Percentiles rank a stretch among this genome's conserved stretches.
Conservation (phyloP, 92 coral and sea anemone species). For the Epizoanthus rinbou region DNA sequence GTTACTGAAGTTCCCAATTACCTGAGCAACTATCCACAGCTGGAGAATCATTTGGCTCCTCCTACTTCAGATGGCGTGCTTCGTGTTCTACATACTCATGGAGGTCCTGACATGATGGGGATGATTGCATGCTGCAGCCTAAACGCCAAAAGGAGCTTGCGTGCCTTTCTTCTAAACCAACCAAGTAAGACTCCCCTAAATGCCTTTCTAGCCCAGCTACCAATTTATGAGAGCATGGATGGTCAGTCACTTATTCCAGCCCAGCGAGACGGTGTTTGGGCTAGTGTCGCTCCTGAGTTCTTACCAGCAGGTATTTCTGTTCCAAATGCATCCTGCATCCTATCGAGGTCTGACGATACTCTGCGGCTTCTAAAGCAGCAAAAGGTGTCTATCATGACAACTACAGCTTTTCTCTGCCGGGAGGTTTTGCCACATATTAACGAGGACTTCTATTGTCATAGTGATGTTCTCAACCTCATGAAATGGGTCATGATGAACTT, state of each 20-base stretch:
- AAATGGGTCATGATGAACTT: conserved; percentile 35
- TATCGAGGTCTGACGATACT: conserved; percentile 45
- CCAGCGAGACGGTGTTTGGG: background rate
- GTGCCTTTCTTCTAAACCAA: conserved; percentile 33
- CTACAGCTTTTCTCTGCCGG: conserved; percentile 18
- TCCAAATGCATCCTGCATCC: conserved; percentile 24
- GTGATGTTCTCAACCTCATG: conserved; percentile 37
- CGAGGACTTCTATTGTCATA: background rate
- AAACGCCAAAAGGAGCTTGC: conserved; percentile 18
- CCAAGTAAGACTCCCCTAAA: conserved; percentile 1
- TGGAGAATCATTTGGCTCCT: conserved; percentile 37
- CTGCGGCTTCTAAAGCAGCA: conserved; percentile 29
- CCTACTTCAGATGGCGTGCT: conserved; percentile 50
- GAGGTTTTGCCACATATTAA: conserved; percentile 43
- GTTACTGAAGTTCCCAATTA: conserved; percentile 12
- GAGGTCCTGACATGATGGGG: background rate
- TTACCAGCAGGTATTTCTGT: conserved; percentile 43
- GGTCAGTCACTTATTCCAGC: conserved; percentile 22
- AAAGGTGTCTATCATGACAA: background rate
- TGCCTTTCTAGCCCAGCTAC: conserved; percentile 29
- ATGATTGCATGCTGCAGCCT: background rate
- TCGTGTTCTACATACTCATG: background rate
- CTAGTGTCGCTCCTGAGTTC: conserved; percentile 22
- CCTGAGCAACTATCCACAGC: conserved; percentile 39
- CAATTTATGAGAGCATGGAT: conserved; percentile 47